Conservation (phyloP, 2,113 vertebrate genomes). For the Proteles cristata region DNA sequence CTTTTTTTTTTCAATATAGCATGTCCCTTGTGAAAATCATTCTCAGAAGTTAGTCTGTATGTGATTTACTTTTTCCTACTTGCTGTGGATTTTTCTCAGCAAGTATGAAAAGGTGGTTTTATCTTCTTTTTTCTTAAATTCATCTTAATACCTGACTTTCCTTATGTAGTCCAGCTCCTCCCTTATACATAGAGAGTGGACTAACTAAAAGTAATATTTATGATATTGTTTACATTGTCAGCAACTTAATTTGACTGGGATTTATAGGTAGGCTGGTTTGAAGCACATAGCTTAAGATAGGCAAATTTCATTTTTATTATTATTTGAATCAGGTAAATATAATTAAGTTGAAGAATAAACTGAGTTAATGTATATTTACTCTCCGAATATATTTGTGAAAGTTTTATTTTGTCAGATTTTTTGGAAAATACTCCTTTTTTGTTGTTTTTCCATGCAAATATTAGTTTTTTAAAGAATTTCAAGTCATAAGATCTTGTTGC, state of each 20-base stretch:
- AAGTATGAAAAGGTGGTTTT: not conserved
- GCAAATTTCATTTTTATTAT: not conserved
- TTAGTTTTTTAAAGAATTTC: not conserved
- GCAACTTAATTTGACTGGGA: not conserved
- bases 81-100: not conserved
- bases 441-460: not conserved
- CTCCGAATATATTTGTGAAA: not conserved
- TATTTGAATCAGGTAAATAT: not conserved
- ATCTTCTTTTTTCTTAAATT: not conserved
- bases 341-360: constrained; percentile 8
- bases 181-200: not conserved
- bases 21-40: not conserved
- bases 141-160: not conserved
- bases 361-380: not conserved
- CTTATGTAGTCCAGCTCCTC: not conserved
- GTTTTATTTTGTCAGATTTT: not conserved
- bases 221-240: not conserved
- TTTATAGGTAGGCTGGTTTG: not conserved
- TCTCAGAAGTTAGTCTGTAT: not conserved
- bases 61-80: not conserved
- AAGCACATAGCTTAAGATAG: not conserved
- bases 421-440: not conserved
- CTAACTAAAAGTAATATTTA: not conserved
- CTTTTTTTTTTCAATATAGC: not conserved
- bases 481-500: not conserved